Evolutionary conservation across 2,797 vertebrate species (phyloP), one percentile per base, ranked within the genome.

Genomic region (Rhinella marina): DNA sequence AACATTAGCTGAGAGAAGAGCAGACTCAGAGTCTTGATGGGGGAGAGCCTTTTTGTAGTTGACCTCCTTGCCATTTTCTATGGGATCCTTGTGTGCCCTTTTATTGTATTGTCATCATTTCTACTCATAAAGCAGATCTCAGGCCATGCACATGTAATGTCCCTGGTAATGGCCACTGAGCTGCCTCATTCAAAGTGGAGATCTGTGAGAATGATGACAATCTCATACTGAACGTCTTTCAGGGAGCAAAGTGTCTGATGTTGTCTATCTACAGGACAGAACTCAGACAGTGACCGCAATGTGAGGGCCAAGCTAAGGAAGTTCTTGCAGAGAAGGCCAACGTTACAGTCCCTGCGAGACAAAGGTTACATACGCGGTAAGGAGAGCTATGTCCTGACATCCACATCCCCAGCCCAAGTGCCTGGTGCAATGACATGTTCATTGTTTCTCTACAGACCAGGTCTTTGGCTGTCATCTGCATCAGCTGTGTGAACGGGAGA

Each of bases 321-420:
- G 92, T 97, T 99, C 92, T 95, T 99, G 21, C 95, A 96, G 93
- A 96, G 96, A 86, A 94, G 98, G 1, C 98, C 98, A 1, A 98
- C 98, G 0, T 91, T 98, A 91, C 98, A 99, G 93, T 96, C 96
- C 0, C 95, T 99, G 90, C 95, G 97, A 29, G 98, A 99, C 70
- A 96, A 96, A 90, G 98, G 98, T 81, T 99, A 99, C 95, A 97
- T 98, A 92, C 93, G 92, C 93, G 97, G 96, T 97, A 93, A 70
- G 56, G 1, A 13, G 41, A 23, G 29, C 10, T 56, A 7, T 1
- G 16, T 7, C 19, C 13, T 21, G 56, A 50, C n/a, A 14, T 13
- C 17, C 27, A 61, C 13, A 10, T 25, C 13, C 23, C 23, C n/a
- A 8, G 1, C 2, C 7, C 11, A 27, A n/a, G 11, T 25, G 23